Evolutionary conservation across 2,797 vertebrate species (phyloP).

Genomic region (Xenops minutus): DNA sequence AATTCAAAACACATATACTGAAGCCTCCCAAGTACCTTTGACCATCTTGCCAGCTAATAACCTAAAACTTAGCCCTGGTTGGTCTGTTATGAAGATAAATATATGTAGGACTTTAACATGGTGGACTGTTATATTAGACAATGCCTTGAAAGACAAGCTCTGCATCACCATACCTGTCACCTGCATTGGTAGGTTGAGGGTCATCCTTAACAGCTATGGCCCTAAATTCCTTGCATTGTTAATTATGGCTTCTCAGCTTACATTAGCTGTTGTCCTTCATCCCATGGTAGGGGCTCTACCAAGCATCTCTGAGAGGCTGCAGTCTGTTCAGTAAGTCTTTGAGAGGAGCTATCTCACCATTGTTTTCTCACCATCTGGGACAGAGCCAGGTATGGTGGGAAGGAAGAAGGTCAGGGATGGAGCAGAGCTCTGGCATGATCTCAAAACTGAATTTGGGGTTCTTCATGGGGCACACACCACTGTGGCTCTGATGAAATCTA

Average conservation of each 20-base stretch:
- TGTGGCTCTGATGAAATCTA: background rate
- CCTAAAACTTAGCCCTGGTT: background rate
- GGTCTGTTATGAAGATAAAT: background rate
- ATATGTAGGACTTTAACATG: background rate
- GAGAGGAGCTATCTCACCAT: background rate
- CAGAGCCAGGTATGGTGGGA: background rate
- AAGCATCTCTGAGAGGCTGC: background rate
- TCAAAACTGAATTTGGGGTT: background rate
- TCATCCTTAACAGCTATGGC: background rate
- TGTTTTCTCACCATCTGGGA: background rate
- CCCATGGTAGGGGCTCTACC: background rate
- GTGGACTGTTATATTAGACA: background rate
- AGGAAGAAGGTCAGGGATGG: background rate
- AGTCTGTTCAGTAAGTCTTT: background rate
- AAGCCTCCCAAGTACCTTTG: background rate
- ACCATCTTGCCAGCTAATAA: background rate
- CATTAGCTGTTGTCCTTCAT: background rate
- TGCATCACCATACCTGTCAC: background rate
- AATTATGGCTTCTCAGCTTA: background rate
- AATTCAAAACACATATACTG: background rate
- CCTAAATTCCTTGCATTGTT: background rate
- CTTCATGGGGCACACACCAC: background rate
- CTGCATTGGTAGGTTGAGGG: fast-evolving
- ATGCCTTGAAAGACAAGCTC: background rate
- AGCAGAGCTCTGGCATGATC: background rate